Conservation (phyloP, 1,140 invertebrate species). For the Teleogryllus occipitalis region DNA sequence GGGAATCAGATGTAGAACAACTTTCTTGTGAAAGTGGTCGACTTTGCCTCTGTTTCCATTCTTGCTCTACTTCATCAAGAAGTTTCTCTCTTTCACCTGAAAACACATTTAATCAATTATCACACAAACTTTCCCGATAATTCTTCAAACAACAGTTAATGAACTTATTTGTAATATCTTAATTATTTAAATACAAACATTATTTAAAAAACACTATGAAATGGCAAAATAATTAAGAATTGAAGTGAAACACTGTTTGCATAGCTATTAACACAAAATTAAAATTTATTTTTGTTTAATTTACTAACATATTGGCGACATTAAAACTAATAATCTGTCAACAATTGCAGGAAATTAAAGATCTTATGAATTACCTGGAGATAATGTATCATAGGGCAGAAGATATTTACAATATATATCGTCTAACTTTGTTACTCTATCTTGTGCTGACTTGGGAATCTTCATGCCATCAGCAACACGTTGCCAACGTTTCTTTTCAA, state of each 20-base stretch:
- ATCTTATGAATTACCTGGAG: slow-evolving; percentile 44
- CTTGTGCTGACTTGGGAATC: slow-evolving; percentile 73
- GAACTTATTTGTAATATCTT: too few species aligned
- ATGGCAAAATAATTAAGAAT: too few species aligned
- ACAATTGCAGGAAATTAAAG: not conserved
- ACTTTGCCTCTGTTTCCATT: slow-evolving; percentile 58
- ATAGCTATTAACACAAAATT: too few species aligned
- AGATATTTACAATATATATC: slow-evolving; percentile 91
- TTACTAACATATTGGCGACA: not conserved
- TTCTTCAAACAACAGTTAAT: too few species aligned
- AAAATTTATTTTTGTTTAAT: not conserved
- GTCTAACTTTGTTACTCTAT: slow-evolving; percentile 77
- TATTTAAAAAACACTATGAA: too few species aligned
- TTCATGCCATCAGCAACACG: slow-evolving; percentile 82
- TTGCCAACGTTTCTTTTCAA: slow-evolving; percentile 85
- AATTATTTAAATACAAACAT: too few species aligned
- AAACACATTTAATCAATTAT: slow-evolving; percentile 24
- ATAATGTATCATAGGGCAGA: slow-evolving; percentile 80
- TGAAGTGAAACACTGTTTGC: too few species aligned
- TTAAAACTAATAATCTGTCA: slow-evolving; percentile 18
- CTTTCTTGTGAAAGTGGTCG: slow-evolving; percentile 28
- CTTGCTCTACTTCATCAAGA: slow-evolving; percentile 63
- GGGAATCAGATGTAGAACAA: slow-evolving; percentile 36
- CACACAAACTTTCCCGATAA: too few species aligned
- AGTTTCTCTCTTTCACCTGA: slow-evolving; percentile 62